Evolutionary conservation across 2,113 vertebrate genomes (phyloP), one percentile per base, ranked within the genome.

Genomic region (Albula glossodonta): DNA sequence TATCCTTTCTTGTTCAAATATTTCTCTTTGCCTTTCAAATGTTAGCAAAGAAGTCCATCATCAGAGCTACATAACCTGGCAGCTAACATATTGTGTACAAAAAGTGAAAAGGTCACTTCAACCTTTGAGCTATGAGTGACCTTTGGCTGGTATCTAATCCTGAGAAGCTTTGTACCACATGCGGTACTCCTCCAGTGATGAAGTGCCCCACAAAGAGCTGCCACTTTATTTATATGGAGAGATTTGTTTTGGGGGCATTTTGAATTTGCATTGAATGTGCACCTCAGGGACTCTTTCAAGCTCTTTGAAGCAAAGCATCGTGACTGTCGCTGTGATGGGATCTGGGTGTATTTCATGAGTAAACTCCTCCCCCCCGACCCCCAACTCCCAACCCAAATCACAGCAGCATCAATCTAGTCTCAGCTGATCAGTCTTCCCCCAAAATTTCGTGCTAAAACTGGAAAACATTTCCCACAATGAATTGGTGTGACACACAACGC

Each of bases 281-380:
- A 94, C 94, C 95, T 96, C 95, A 96, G 95, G 95, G 94, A 96
- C 89, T 93, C 94, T 93, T 95, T 93, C 92, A 93, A 93, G 93
- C 92, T 95, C 95, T 95, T 93, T 91, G 91, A 95, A 93, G 92
- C 92, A 94, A 92, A 89, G 89, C 91, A 91, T 91, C 92, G 90
- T 91, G 93, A 94, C 92, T 92, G 91, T 94, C 89, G 91, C 93
- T 94, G 91, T 93, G 92, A 94, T 92, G 90, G 92, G 79, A 84
- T 83, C 85, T 84, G 82, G 85, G 84, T 87, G 89, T 84, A 90
- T 91, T 92, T 92, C 88, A 88, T 87, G 83, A 70, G 86, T 91
- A 87, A 88, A 89, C 89, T 31, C 83, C 92, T 22, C 60, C 60
- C 60, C 22, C 3, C 19, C 17, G 17, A 41, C 31, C 31, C 31